phyloP scores from a whole-genome alignment of 2,888 invertebrate genomes.

The Drosophila picticornis region DNA sequence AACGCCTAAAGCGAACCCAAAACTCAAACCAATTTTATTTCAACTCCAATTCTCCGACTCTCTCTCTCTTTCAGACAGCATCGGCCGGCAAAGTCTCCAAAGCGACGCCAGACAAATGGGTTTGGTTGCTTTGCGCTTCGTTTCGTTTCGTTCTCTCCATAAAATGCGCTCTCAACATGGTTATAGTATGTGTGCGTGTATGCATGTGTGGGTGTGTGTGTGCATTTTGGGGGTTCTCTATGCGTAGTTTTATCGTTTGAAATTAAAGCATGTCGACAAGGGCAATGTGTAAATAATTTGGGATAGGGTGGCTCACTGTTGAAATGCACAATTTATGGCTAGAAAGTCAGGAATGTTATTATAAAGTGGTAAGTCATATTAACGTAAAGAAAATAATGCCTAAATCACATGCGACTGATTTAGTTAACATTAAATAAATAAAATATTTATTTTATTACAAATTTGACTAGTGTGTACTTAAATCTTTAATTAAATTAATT shows the following conservation, averaged over 20 bases:
- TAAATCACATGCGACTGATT: neutral
- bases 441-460: neutral
- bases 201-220: neutral
- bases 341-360: neutral
- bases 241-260: conserved; percentile 31
- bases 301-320: conserved; percentile 38
- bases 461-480: neutral
- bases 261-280: conserved; percentile 21
- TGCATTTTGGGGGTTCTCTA: conserved; percentile 13
- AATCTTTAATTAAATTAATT: neutral
- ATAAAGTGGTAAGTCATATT: neutral
- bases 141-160: conserved; percentile 48
- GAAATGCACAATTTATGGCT: neutral
- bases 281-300: conserved; percentile 11
- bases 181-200: neutral
- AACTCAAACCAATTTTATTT: conserved; percentile 12
- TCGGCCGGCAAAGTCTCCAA: conserved; percentile 58
- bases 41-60: conserved; percentile 15
- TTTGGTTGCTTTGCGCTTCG: conserved; percentile 35
- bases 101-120: conserved; percentile 36
- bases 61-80: conserved; percentile 26
- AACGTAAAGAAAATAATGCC: neutral
- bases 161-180: conserved; percentile 18
- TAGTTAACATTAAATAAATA: neutral
- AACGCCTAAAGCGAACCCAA: conserved; percentile 30